Evolutionary conservation across 2,888 invertebrate species (phyloP).

Genomic region (Platycheirus albimanus): DNA sequence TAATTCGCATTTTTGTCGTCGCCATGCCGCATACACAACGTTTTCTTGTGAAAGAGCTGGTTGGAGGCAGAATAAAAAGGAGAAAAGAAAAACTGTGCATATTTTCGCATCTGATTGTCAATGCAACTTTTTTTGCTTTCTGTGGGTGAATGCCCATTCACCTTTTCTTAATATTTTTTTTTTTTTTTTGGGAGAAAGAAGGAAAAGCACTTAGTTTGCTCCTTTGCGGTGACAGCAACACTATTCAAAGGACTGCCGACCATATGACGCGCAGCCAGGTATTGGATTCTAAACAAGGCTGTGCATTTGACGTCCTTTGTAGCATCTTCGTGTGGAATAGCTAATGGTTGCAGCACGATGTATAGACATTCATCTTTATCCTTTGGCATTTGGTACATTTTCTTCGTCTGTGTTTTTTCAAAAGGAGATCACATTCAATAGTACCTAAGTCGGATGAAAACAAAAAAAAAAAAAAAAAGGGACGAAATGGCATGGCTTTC

Average conservation of each 20-base stretch:
- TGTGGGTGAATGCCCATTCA: conserved; percentile 72
- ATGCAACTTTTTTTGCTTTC: conserved; percentile 48
- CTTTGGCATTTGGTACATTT: conserved; percentile 60
- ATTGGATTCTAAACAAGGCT: conserved; percentile 72
- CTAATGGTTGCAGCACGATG: conserved; percentile 64
- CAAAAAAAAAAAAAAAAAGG: conserved; percentile 28
- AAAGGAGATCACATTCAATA: conserved; percentile 52
- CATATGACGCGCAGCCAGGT: conserved; percentile 53
- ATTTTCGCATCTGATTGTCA: conserved; percentile 69
- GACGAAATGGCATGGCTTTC: conserved; percentile 38
- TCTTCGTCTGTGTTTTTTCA: conserved; percentile 19
- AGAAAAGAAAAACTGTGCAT: conserved; percentile 52
- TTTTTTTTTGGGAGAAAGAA: conserved; percentile 49
- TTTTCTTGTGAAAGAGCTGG: conserved; percentile 21
- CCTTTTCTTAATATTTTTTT: conserved; percentile 64
- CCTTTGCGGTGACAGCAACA: conserved; percentile 66
- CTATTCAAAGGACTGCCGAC: conserved; percentile 70
- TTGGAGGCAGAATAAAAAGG: conserved; percentile 3
- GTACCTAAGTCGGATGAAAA: conserved; percentile 28
- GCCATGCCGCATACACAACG: conserved; percentile 52
- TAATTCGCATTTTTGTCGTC: conserved; percentile 74
- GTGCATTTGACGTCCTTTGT: conserved; percentile 73
- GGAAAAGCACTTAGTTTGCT: conserved; percentile 70
- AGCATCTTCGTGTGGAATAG: conserved; percentile 65
- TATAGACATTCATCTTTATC: conserved; percentile 65